phyloP scores from a whole-genome alignment of 2,888 invertebrate genomes.

The Stenurella melanura region DNA sequence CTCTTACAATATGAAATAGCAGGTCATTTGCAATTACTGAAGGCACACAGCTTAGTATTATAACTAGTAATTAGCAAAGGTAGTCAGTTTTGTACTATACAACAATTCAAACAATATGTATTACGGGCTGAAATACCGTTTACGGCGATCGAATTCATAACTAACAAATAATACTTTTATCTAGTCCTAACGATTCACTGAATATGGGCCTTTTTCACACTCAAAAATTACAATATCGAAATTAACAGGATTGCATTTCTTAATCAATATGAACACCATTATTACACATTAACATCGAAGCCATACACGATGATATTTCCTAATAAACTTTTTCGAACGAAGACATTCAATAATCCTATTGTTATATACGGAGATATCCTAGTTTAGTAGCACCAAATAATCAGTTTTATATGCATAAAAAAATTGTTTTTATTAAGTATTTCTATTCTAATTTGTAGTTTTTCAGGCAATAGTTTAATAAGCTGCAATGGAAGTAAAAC shows the following conservation, averaged over 20 bases:
- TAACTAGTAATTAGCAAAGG: conserved; percentile 75
- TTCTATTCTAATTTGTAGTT: no score
- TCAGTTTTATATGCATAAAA: no score
- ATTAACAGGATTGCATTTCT: no score
- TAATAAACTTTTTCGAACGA: neutral
- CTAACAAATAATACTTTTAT: conserved; percentile 3
- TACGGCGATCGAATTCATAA: conserved; percentile 49
- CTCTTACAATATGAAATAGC: conserved; percentile 73
- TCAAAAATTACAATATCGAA: neutral
- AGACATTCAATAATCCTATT: no score
- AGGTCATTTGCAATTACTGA: conserved; percentile 84
- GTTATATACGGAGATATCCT: no score
- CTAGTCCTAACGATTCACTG: neutral
- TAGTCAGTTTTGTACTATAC: conserved; percentile 74
- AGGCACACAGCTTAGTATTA: conserved; percentile 84
- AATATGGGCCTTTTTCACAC: conserved; percentile 13
- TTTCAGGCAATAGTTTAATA: no score
- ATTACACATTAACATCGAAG: no score
- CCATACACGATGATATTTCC: neutral
- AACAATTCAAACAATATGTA: conserved; percentile 71
- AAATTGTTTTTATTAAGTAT: no score
- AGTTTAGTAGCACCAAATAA: no score
- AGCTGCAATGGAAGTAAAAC: no score
- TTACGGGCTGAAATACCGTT: conserved; percentile 43
- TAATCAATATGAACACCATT: no score